phyloP scores from a whole-genome alignment of 30 jellyfish, hydroid and myxozoan genomes.

The Turritopsis dohrnii region DNA sequence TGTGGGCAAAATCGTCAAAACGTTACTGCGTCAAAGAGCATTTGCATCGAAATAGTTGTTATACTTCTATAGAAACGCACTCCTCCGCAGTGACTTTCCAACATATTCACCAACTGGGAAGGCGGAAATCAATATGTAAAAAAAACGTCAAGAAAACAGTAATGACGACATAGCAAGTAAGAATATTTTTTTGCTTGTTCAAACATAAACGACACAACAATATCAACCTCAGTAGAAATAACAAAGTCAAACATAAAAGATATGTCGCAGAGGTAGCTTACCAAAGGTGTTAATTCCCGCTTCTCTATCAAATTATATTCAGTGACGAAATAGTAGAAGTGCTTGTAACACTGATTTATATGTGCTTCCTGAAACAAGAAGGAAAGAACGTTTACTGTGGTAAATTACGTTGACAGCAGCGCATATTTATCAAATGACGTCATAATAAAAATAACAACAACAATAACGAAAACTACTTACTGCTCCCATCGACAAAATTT shows the following conservation, averaged over 20 bases:
- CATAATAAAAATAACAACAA: no score
- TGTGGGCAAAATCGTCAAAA: no score
- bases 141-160: background rate
- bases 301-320: constrained; percentile 74
- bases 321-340: constrained; percentile 67
- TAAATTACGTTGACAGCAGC: no score
- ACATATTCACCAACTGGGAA: background rate
- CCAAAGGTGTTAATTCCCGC: constrained; percentile 87
- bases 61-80: no score
- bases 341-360: constrained; percentile 94
- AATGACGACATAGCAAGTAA: background rate
- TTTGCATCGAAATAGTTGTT: no score
- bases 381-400: background rate
- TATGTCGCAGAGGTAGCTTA: constrained; percentile 35
- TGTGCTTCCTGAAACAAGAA: constrained; percentile 80
- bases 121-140: background rate
- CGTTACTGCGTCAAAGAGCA: no score
- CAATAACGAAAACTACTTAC: constrained; percentile 35
- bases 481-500: constrained; percentile 58
- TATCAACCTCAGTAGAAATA: no score
- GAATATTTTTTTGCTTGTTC: background rate
- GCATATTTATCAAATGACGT: background rate
- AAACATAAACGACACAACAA: no score
- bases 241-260: background rate
- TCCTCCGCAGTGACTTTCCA: no score